A percentile compares a stretch with the other conserved stretches of the same genome.
Evolutionary conservation across 2,888 invertebrate species (phyloP).

Genomic region (Euproctis similis): DNA sequence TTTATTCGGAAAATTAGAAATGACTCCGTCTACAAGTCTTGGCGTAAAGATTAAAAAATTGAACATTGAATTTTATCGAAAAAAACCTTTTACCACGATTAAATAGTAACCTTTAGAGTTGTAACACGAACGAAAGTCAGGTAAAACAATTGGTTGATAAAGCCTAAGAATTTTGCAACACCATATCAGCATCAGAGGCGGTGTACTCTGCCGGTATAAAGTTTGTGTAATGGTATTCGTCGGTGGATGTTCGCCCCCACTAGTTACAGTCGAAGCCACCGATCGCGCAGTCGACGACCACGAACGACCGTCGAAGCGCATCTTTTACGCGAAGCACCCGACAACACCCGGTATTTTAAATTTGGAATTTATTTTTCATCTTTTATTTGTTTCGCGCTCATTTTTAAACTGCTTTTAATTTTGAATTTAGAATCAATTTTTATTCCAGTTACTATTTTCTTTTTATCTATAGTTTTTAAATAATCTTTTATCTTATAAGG

Average conservation of each 20-base stretch:
- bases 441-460: constrained; percentile 2
- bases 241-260: constrained; percentile 23
- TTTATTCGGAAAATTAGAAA: too few species aligned
- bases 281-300: constrained; percentile 38
- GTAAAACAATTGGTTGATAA: constrained; percentile 8
- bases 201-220: constrained; percentile 25
- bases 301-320: constrained; percentile 41
- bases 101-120: not conserved
- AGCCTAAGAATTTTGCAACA: constrained; percentile 23
- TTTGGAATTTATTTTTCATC: constrained; percentile 16
- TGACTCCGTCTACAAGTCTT: too few species aligned
- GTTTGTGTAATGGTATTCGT: constrained; percentile 33
- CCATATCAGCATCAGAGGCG: constrained; percentile 17
- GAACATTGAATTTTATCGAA: too few species aligned
- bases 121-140: constrained; percentile 5
- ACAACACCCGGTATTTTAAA: constrained; percentile 27
- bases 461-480: not conserved
- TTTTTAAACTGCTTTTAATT: constrained; percentile 18
- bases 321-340: constrained; percentile 32
- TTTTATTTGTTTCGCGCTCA: constrained; percentile 6
- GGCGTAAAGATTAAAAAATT: too few species aligned
- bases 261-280: constrained; percentile 24
- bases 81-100: not conserved
- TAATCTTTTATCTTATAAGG: too few species aligned
- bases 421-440: constrained; percentile 2